These are phyloP conservation scores for Berghia stephanieae DNA, from an alignment of 1,140 invertebrate genomes.

Conservation along the genomic window DNA sequence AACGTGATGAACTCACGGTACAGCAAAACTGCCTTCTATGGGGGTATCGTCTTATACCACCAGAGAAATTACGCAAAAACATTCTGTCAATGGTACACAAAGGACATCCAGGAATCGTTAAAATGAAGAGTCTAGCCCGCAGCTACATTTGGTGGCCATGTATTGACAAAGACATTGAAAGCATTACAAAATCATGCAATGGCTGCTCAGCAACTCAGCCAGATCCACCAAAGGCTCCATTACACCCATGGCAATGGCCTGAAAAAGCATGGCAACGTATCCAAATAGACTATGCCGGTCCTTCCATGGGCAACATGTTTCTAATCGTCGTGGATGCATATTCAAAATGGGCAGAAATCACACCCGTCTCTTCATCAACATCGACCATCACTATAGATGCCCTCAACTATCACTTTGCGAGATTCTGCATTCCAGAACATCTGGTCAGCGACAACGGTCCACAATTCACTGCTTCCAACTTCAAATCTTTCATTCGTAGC, in stretches of 20 bases:
- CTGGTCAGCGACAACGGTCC: slow-evolving; percentile 62
- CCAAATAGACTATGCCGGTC: slow-evolving; percentile 45
- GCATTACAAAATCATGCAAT: slow-evolving; percentile 63
- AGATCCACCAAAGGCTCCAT: slow-evolving; percentile 28
- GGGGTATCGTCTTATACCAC: slow-evolving; percentile 57
- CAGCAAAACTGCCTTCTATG: slow-evolving; percentile 38
- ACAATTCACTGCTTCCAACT: slow-evolving; percentile 55
- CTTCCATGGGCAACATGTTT: slow-evolving; percentile 39
- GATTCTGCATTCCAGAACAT: slow-evolving; percentile 43
- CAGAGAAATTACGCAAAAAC: slow-evolving; percentile 56
- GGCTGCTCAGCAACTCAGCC: slow-evolving; percentile 52
- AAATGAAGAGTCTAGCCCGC: slow-evolving; percentile 70
- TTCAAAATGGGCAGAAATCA: slow-evolving; percentile 41
- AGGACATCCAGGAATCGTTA: slow-evolving; percentile 69
- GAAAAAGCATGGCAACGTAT: slow-evolving; percentile 32
- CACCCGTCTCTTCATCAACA: slow-evolving; percentile 35
- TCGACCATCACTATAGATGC: slow-evolving; percentile 28
- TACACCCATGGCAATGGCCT: slow-evolving; percentile 41
- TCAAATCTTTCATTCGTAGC: slow-evolving; percentile 45
- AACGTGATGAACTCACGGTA: slow-evolving; percentile 33
- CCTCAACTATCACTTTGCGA: slow-evolving; percentile 23
- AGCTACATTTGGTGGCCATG: slow-evolving; percentile 70
- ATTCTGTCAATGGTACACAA: slow-evolving; percentile 67
- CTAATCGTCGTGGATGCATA: slow-evolving; percentile 35
- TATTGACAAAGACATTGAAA: slow-evolving; percentile 68